A percentile compares a stretch with the other conserved stretches of the same genome.
Evolutionary conservation across 2,888 invertebrate genomes (phyloP).

Genomic region (Gymnocheta viridis): DNA sequence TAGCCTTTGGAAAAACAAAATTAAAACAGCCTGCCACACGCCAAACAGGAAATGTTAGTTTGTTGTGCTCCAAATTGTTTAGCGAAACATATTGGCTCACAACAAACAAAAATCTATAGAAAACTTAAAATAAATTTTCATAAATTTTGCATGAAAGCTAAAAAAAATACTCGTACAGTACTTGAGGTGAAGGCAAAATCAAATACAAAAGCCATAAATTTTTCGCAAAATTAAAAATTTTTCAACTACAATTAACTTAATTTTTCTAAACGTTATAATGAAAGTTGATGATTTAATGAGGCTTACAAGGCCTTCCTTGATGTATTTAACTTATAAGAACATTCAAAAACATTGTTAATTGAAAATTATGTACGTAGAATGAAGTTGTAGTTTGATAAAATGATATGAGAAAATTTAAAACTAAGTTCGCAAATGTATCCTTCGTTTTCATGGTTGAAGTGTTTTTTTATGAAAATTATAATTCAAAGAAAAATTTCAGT

Average conservation of each 20-base stretch:
- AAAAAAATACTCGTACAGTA: background rate
- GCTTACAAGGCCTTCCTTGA: slow-evolving; percentile 36
- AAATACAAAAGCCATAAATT: slow-evolving; percentile 62
- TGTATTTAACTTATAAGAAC: background rate
- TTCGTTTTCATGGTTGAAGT: too few species aligned
- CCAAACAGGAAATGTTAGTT: slow-evolving; percentile 66
- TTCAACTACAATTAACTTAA: slow-evolving; percentile 35
- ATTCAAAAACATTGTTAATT: background rate
- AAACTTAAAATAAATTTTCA: slow-evolving; percentile 32
- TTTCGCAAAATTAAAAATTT: slow-evolving; percentile 28
- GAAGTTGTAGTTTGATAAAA: background rate
- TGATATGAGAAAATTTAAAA: too few species aligned
- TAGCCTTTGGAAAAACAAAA: slow-evolving; percentile 40
- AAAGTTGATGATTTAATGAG: slow-evolving; percentile 43
- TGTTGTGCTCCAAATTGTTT: slow-evolving; percentile 51
- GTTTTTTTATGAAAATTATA: too few species aligned
- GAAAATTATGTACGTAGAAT: background rate
- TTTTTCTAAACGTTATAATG: slow-evolving; percentile 42
- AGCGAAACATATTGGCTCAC: slow-evolving; percentile 6
- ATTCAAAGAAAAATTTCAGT: too few species aligned
- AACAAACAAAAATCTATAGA: slow-evolving; percentile 14
- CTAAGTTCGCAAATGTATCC: too few species aligned
- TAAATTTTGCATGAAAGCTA: slow-evolving; percentile 49
- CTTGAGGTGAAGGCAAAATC: slow-evolving; percentile 49
- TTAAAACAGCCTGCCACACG: slow-evolving; percentile 49